Percentiles rank a stretch among this genome's conserved stretches.
Evolutionary conservation across 2,797 vertebrate genomes (phyloP).

Genomic region (Sylvilagus floridanus): DNA sequence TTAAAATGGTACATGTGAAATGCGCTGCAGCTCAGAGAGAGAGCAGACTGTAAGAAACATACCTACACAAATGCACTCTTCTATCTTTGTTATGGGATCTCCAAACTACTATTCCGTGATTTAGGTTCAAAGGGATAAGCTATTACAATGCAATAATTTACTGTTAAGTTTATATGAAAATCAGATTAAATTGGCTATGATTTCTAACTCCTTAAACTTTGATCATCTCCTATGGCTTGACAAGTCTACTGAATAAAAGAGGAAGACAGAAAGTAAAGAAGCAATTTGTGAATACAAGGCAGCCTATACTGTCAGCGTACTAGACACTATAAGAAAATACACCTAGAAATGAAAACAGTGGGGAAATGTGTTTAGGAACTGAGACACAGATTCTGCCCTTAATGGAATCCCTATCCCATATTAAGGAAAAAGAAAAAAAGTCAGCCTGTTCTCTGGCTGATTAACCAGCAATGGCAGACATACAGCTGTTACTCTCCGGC

Average conservation of each 20-base stretch:
- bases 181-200: conserved; percentile 66
- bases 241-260: conserved; percentile 66
- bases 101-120: conserved; percentile 67
- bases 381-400: conserved; percentile 51
- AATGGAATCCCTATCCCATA: conserved; percentile 39
- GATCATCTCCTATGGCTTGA: conserved; percentile 66
- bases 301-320: conserved; percentile 40
- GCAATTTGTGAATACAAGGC: conserved; percentile 51
- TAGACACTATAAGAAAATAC: conserved; percentile 61
- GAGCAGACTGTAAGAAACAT: conserved; percentile 28
- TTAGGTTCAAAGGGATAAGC: conserved; percentile 72
- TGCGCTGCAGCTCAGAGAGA: conserved; percentile 25
- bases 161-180: conserved; percentile 71
- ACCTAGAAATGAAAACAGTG: conserved; percentile 20
- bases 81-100: conserved; percentile 65
- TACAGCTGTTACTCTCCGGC: conserved; percentile 66
- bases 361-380: conserved; percentile 38
- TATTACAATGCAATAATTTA: conserved; percentile 71
- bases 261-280: conserved; percentile 51
- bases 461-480: conserved; percentile 68
- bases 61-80: conserved; percentile 46
- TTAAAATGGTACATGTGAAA: conserved; percentile 55
- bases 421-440: conserved; percentile 29
- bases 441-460: conserved; percentile 50
- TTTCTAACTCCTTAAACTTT: conserved; percentile 68